These are phyloP conservation scores for Ochlodes sylvanus DNA, from an alignment of 2,888 invertebrate species.

Conservation along the genomic window DNA sequence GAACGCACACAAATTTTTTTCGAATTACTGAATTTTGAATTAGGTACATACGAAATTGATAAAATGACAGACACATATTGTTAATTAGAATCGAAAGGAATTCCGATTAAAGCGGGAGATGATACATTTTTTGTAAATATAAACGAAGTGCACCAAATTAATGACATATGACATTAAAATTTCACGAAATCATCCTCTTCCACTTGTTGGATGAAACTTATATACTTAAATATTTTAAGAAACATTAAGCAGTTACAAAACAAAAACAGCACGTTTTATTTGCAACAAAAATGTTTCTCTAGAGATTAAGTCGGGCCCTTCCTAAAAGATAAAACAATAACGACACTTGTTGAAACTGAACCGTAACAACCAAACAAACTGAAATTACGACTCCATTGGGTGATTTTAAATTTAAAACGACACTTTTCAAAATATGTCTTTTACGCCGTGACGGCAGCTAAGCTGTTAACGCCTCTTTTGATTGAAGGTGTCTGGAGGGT, in stretches of 20 bases:
- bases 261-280: not conserved
- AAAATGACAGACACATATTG: too few species aligned
- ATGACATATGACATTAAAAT: too few species aligned
- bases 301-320: not conserved
- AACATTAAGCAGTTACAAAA: too few species aligned
- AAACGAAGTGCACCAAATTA: too few species aligned
- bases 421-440: not conserved
- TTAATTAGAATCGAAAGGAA: too few species aligned
- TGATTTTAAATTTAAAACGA: conserved; percentile 1
- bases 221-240: not conserved
- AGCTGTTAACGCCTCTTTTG: not conserved
- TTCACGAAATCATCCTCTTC: too few species aligned
- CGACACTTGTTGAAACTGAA: conserved; percentile 20
- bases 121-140: too few species aligned
- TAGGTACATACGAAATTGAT: too few species aligned
- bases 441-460: not conserved
- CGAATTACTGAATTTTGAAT: too few species aligned
- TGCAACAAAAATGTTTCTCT: not conserved
- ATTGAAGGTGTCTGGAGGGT: not conserved
- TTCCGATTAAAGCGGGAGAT: too few species aligned
- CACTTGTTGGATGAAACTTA: too few species aligned
- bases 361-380: conserved; percentile 13
- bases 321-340: conserved; percentile 8
- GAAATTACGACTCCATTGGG: conserved; percentile 3
- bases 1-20: too few species aligned